Base-by-base conservation (phyloP, 1,140 invertebrate species). In the Bombus fervidus region DNA sequence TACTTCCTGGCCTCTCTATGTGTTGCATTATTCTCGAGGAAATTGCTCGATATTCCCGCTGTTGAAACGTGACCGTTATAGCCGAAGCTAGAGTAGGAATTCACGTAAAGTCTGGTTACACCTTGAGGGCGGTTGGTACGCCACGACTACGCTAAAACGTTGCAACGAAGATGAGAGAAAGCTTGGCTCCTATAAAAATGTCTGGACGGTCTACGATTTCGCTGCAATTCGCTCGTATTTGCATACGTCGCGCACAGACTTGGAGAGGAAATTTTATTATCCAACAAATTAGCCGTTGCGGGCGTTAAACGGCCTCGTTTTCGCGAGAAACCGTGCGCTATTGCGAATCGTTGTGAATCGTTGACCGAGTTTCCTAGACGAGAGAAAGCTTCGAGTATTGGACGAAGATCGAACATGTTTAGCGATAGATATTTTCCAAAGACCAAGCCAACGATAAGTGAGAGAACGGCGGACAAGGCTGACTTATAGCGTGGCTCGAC, bases 21-120 rank as follows among this genome's bases (percentile, higher is more conserved):
- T 75, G 74, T 76, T 84, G 39, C 82, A 83, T 89, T 90, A 90
- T 90, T 85, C 86, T 75, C 68, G 69, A 64, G 71, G 64, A 90
- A 89, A 90, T 90, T 90, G 86, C 88, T 86, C 78, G 88, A 71
- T 77, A 90, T 87, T 87, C 71, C 83, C 83, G 39, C 53, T 83
- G 81, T 71, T 74, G 88, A 69, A 89, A 89, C 73, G 81, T 28
- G 34, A 43, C n/a, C 25, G 22, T 31, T 66, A 77, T 64, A 57
- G n/a, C n/a, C 34, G 62, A n/a, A n/a, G 62, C 59, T 47, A 78
- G 59, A 74, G 62, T 41, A 66, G 75, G 64, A 87, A 87, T 73
- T 82, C 81, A 53, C 86, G 53, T 87, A 85, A 66, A 81, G 81
- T 81, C 81, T 43, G 81, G 66, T 77, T 87, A 25, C 3, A 81